Evolutionary conservation across 2,797 vertebrate genomes (phyloP).

Genomic region (Ceyx erithaca): DNA sequence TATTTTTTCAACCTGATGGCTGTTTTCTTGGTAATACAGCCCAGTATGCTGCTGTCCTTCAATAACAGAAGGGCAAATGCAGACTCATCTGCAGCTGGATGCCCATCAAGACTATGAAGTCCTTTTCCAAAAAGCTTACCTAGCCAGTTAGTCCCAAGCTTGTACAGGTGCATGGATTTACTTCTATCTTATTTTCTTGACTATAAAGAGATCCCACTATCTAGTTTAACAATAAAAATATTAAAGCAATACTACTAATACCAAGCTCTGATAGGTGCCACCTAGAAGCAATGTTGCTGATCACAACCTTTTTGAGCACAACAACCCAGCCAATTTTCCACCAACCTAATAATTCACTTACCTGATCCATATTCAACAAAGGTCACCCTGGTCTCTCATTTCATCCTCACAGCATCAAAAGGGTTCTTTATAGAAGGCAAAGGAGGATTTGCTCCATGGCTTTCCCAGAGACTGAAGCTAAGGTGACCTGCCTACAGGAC

Average conservation of each 20-base stretch:
- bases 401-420: background rate
- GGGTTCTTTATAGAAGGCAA: fast-evolving
- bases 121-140: background rate
- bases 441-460: background rate
- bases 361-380: background rate
- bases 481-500: background rate
- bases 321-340: background rate
- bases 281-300: fast-evolving
- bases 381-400: background rate
- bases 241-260: background rate
- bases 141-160: background rate
- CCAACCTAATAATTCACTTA: background rate
- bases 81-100: background rate
- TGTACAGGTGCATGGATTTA: background rate
- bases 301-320: background rate
- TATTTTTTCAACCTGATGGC: background rate
- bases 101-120: background rate
- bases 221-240: background rate
- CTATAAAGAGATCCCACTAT: background rate
- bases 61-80: background rate
- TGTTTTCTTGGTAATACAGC: background rate
- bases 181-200: background rate
- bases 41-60: background rate
- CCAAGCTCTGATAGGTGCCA: background rate
- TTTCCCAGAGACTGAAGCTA: background rate